These are phyloP conservation scores for Eilema caniola DNA, from an alignment of 2,888 invertebrate species.

Conservation along the genomic window DNA sequence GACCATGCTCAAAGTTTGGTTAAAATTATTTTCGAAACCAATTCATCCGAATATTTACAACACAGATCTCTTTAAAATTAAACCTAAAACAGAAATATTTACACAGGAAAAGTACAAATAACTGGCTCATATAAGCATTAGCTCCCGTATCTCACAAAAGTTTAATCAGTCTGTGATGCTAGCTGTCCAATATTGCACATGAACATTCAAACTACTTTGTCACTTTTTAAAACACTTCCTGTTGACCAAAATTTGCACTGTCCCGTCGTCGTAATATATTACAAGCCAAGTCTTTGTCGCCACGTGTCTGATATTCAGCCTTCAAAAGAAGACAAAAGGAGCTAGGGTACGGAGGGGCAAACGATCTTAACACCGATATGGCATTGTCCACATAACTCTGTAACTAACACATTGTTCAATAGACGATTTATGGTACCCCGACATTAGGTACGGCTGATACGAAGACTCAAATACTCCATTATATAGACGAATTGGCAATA, in stretches of 20 bases:
- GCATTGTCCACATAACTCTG: slow-evolving; percentile 66
- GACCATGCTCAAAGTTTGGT: no score
- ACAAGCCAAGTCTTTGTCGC: slow-evolving; percentile 52
- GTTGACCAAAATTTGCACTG: slow-evolving; percentile 32
- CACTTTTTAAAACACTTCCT: slow-evolving; percentile 30
- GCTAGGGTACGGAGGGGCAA: slow-evolving; percentile 40
- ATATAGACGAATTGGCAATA: slow-evolving; percentile 66
- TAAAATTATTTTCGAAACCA: neutral
- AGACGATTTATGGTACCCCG: slow-evolving; percentile 61
- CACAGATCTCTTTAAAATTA: neutral
- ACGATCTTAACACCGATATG: slow-evolving; percentile 75
- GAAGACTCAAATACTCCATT: slow-evolving; percentile 59
- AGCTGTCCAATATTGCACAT: neutral
- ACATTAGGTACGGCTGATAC: slow-evolving; percentile 50
- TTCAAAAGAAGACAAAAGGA: slow-evolving; percentile 69
- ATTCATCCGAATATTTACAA: neutral
- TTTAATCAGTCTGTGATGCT: neutral
- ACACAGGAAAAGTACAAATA: neutral
- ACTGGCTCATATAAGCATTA: neutral
- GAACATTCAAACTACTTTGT: slow-evolving; percentile 12
- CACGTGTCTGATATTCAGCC: slow-evolving; percentile 64
- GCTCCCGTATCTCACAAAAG: no score
- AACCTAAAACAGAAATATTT: no score
- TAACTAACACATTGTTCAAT: slow-evolving; percentile 61
- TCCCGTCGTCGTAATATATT: slow-evolving; percentile 49